Conservation (phyloP, 2,888 invertebrate genomes). For the Himalopsyche japonica region DNA sequence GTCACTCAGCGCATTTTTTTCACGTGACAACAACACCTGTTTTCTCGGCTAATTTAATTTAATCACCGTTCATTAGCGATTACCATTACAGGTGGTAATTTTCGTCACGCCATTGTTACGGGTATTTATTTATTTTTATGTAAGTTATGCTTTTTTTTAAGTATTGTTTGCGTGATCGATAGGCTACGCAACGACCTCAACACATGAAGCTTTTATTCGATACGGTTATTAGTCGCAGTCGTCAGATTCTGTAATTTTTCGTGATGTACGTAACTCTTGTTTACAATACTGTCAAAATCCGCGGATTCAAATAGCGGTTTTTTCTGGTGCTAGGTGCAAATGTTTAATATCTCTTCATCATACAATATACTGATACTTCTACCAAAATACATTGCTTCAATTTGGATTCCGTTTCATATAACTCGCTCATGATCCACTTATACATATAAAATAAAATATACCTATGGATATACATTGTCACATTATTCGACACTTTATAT, state of each 20-base stretch:
- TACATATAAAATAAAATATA: too few relatives aligned
- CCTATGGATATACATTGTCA: too few relatives aligned
- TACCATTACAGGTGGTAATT: background rate
- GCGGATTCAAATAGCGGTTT: too few relatives aligned
- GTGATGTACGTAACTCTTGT: too few relatives aligned
- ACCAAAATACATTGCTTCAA: too few relatives aligned
- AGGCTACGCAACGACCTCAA: background rate
- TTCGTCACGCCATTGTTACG: background rate
- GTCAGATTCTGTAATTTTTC: background rate
- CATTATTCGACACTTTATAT: too few relatives aligned
- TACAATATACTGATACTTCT: too few relatives aligned
- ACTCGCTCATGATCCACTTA: too few relatives aligned
- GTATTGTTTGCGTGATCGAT: background rate
- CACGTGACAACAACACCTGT: constrained; percentile 9
- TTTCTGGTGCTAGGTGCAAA: too few relatives aligned
- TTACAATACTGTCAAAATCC: too few relatives aligned
- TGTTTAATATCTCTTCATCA: too few relatives aligned
- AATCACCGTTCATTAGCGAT: constrained; percentile 9
- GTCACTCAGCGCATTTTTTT: background rate
- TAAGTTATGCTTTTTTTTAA: background rate
- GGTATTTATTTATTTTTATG: background rate
- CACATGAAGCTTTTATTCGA: background rate
- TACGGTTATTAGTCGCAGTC: background rate
- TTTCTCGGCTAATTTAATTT: constrained; percentile 20
- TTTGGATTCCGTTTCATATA: too few relatives aligned